Evolutionary conservation across 2,797 vertebrate genomes (phyloP).

Genomic region (Enteromius paludinosus): DNA sequence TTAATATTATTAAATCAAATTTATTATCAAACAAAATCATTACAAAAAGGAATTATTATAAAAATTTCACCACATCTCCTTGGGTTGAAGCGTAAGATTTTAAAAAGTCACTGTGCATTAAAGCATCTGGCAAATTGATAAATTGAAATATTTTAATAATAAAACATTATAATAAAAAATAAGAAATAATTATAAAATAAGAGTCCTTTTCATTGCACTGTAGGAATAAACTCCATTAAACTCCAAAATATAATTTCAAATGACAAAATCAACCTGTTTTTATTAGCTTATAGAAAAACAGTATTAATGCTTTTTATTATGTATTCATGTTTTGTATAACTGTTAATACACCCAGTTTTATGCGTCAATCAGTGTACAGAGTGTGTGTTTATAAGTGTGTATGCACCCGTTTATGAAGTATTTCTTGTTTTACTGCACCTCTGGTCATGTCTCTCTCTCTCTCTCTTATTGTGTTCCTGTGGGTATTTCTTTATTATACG

Average conservation of each 20-base stretch:
- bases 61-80: neutral
- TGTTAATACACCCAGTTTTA: neutral
- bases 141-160: neutral
- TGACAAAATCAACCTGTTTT: neutral
- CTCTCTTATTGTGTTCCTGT: neutral
- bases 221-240: neutral
- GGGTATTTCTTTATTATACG: slow-evolving; percentile 24
- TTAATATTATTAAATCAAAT: neutral
- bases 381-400: slow-evolving; percentile 2
- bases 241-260: neutral
- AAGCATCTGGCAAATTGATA: neutral
- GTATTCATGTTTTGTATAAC: neutral
- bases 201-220: neutral
- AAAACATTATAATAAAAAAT: neutral
- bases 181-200: neutral
- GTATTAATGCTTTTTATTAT: neutral
- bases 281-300: neutral
- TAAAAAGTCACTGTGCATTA: neutral
- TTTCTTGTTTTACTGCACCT: slow-evolving; percentile 14
- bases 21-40: neutral
- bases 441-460: neutral
- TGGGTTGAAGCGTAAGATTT: neutral
- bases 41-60: neutral
- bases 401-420: neutral
- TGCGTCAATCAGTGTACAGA: neutral